Base-by-base conservation (phyloP, 2,888 invertebrate species). In the Pollenia griseotomentosa region DNA sequence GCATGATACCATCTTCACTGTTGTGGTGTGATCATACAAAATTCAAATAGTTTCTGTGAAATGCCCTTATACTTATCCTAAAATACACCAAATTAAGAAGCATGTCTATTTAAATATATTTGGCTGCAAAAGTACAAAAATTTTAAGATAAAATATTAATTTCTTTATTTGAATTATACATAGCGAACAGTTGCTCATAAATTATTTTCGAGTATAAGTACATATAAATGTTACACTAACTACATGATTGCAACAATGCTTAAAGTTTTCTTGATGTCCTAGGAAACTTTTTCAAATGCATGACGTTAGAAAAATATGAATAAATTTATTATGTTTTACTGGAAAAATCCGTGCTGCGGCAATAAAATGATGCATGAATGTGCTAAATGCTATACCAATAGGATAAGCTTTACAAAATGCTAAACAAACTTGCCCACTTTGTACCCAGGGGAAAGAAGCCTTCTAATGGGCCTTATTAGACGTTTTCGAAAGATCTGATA, bases 291-390 rank as follows among this genome's bases (percentile, higher is more conserved):
- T 61, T n/a, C 11, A 48, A 71, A 71, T 70, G 53, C 23, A 61
- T 40, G 12, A 53, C 44, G 9, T 23, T 71, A 51, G 2, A 63
- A 63, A 40, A 14, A 10, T 19, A 19, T 53, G 51, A 19, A 63
- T 11, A 44, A 68, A 68, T 33, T 9, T 61, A 16, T 16, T n/a
- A 12, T 40, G 23, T 73, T 46, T n/a, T 19, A 9, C 40, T 51
- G 8, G 53, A 16, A 80, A 61, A 66, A 73, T 51, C 53, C 73
- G 73, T 86, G 86, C 46, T 86, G 82, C 74, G 73, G 78, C 82
- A 82, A 68, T 55, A 68, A 78, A 68, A 74, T 82, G 48, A 74
- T 78, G 82, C 82, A 86, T 79, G 66, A 82, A 74, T 82, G 48
- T 70, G 51, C 68, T 68, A 77, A 70, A 74, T 65, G 78, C 55